These are phyloP conservation scores for Saxicola maurus DNA, from an alignment of 2,797 vertebrate species.

Conservation along the genomic window DNA sequence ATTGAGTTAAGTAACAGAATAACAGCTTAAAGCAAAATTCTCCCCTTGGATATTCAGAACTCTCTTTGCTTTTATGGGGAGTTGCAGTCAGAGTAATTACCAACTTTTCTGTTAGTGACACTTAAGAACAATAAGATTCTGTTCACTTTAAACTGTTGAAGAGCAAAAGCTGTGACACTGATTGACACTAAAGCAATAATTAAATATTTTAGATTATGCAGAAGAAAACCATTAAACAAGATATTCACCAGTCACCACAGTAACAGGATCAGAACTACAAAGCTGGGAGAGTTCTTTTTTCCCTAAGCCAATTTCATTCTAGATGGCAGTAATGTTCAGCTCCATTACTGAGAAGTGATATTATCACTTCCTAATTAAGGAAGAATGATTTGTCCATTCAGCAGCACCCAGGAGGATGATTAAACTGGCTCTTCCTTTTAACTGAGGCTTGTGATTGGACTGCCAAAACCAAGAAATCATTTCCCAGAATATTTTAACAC, in stretches of 20 bases:
- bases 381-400: background rate
- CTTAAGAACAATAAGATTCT: background rate
- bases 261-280: background rate
- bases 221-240: background rate
- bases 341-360: background rate
- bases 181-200: background rate
- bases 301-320: background rate
- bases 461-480: fast-evolving
- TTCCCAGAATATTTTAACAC: background rate
- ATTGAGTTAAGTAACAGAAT: background rate
- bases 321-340: background rate
- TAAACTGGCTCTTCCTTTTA: background rate
- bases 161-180: background rate
- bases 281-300: background rate
- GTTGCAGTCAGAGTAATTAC: background rate
- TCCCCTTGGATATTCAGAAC: background rate
- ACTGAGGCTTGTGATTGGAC: background rate
- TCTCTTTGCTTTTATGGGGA: background rate
- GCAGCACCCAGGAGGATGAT: background rate
- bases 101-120: background rate
- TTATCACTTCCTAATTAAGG: background rate
- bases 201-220: background rate
- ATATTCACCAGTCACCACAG: background rate
- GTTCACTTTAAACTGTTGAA: background rate
- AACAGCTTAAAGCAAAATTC: background rate